Conservation (phyloP, 2,113 vertebrate genomes). For the Struthidea cinerea region DNA sequence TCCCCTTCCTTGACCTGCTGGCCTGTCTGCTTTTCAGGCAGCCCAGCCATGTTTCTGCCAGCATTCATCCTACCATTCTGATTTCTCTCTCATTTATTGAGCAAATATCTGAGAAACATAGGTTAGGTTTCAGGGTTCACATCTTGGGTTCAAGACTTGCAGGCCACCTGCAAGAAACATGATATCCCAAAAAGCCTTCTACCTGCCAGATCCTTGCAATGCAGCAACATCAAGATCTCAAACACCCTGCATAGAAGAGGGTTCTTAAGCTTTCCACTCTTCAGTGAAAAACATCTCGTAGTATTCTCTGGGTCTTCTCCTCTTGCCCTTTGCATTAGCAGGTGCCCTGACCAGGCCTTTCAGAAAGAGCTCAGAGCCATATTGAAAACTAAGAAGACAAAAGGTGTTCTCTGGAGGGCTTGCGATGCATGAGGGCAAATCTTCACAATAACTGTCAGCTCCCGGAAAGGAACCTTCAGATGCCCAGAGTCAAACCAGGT, state of each 20-base stretch:
- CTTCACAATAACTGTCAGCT: neutral
- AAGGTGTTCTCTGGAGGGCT: neutral
- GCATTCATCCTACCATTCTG: neutral
- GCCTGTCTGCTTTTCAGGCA: neutral
- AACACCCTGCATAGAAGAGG: neutral
- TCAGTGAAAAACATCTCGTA: neutral
- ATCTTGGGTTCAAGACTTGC: neutral
- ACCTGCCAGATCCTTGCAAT: neutral
- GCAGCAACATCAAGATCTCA: neutral
- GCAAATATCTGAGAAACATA: neutral
- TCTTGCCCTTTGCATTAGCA: neutral
- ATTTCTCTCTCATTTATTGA: neutral
- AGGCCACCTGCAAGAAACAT: neutral
- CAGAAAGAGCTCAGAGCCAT: neutral
- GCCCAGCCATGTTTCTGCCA: neutral
- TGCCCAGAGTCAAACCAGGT: neutral
- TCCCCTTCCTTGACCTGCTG: accelerated
- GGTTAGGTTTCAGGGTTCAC: neutral
- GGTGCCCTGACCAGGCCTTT: neutral
- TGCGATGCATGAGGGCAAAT: neutral
- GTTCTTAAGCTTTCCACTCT: neutral
- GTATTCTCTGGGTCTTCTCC: neutral
- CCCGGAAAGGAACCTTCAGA: neutral
- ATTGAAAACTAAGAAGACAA: neutral
- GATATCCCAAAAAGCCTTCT: neutral